Base-by-base conservation (phyloP, 2,888 invertebrate genomes). In the Calliphora vomitoria region DNA sequence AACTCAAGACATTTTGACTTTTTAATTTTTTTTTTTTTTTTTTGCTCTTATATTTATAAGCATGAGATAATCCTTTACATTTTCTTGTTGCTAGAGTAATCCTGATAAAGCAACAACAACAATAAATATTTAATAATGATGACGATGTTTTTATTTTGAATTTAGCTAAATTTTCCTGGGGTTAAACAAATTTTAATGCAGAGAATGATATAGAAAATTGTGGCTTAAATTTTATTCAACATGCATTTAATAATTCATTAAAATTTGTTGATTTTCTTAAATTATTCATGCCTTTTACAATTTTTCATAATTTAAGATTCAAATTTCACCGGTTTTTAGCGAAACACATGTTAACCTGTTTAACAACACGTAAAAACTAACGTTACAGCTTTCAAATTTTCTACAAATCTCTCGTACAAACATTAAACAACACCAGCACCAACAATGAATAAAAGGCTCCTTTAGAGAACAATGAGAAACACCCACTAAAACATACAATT, bases 361-460 rank as follows among this genome's bases (percentile, higher is more conserved):
- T 66, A 83, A 87, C 64, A 87, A 71, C 80, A 83, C 83, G 66
- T 87, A 66, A 80, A 87, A 83, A 87, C 86, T 87, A 76, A 80
- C 38, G 64, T 83, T 76, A 50, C 47, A 31, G 69, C 86, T 83
- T 83, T 80, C 71, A 80, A 76, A 87, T 71, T 87, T 80, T 83
- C 74, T 72, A 72, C 44, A 80, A 83, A 87, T 66, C 80, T 83
- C 75, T 81, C 74, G 41, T 15, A 83, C 80, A 75, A 62, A 13
- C 69, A 31, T 6, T 47, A 4, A 8, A 44, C 41, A 53, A 41
- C n/a, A 55, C 53, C 50, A 74, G 53, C 11, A 0, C 4, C 15
- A 35, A 50, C 8, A n/a, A 35, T 47, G 62, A 62, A 50, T 20
- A 41, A n/a, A 5, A n/a, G 8, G 1, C 10, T 62, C 8, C 35